Evolutionary conservation across 2,888 invertebrate genomes (phyloP), one percentile per base, ranked within the genome.

Genomic region (Aplocera efformata): DNA sequence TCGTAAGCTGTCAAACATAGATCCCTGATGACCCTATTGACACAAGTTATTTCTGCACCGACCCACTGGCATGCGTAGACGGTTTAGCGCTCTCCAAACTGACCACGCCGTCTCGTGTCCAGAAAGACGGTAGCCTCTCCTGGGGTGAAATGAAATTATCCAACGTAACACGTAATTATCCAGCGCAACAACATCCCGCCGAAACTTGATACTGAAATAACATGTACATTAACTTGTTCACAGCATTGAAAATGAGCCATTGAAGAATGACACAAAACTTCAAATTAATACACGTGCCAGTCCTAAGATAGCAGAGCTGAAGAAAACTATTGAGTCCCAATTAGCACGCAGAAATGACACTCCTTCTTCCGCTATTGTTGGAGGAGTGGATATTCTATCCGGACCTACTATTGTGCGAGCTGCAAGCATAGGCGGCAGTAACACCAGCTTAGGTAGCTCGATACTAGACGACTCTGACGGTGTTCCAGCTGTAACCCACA

Each of bases 241-340:
- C 75, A 90, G 90, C 58, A 81, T 85, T 49, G 88, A 85, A 54
- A 84, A 88, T 47, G 85, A 89, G 40, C 77, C 75, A 3, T 49
- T 75, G 7, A 73, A 72, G 46, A 66, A 65, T 42, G 67, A 69
- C 25, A 76, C 74, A 0, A 80, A 72, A 48, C 81, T 89, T 42
- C 71, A 84, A 51, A 58, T 89, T n/a, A 76, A 76, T 49, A 80
- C 86, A 7, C 74, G 81, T 8, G 85, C 89, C 27, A 88, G 89
- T 56, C 84, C 90, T 10, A 90, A 89, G 63, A 90, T 91, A 32
- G 86, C 89, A 1, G 88, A 90, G 67, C 67, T 91, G 38, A 90
- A 89, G 37, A 74, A 85, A 54, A 84, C 83, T n/a, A 90, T 91
- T 22, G 90, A 91, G 60, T 77, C 80, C 3, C 90, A 91, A 64